Percentiles rank a stretch among this genome's conserved stretches.
phyloP scores from a whole-genome alignment of 2,797 vertebrate genomes.

The Neostethus bicornis region DNA sequence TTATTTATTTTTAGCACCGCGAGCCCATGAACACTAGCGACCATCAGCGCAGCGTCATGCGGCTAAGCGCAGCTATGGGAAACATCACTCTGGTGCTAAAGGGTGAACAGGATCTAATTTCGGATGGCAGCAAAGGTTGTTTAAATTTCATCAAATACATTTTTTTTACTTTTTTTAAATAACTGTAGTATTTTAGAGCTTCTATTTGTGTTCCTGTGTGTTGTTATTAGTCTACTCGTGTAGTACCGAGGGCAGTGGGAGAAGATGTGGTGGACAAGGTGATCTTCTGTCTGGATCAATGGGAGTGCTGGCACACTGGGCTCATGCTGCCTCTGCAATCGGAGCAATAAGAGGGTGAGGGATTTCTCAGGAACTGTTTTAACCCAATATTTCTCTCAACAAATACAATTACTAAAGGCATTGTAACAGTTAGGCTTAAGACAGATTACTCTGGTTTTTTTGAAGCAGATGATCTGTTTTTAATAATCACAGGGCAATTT shows the following conservation, averaged over 20 bases:
- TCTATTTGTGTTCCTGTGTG: slow-evolving; percentile 64
- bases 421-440: no score
- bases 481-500: no score
- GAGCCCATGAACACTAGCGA: slow-evolving; percentile 84
- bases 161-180: neutral
- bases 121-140: slow-evolving; percentile 91
- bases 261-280: slow-evolving; percentile 95
- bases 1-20: slow-evolving; percentile 85
- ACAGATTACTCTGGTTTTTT: no score
- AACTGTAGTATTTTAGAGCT: neutral
- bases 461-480: no score
- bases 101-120: slow-evolving; percentile 92
- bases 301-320: slow-evolving; percentile 94
- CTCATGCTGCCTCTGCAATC: slow-evolving; percentile 81
- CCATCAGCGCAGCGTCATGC: slow-evolving; percentile 82
- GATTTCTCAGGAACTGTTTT: neutral
- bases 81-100: slow-evolving; percentile 94
- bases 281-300: slow-evolving; percentile 94
- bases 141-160: slow-evolving; percentile 13
- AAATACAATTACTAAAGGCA: no score
- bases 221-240: slow-evolving; percentile 86
- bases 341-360: slow-evolving; percentile 82
- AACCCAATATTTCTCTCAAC: no score
- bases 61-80: slow-evolving; percentile 92
- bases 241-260: slow-evolving; percentile 88